Evolutionary conservation across 2,113 vertebrate species (phyloP).

Genomic region (Sinocyclocheilus anshuiensis): DNA sequence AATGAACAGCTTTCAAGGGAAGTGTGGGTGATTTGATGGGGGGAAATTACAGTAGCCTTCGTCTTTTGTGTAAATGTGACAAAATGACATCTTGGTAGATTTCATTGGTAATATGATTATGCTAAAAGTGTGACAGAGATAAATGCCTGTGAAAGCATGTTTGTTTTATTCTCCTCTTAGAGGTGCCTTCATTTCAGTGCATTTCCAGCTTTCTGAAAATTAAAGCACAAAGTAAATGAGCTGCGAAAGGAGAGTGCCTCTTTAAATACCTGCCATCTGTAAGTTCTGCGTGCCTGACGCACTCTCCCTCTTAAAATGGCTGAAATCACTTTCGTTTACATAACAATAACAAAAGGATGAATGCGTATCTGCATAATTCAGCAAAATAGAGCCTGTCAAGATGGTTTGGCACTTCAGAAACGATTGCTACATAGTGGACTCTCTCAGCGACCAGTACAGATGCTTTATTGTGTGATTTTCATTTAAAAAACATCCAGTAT

Average conservation of each 20-base stretch:
- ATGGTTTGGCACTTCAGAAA: neutral
- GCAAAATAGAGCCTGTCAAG: conserved; percentile 13
- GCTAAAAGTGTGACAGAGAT: conserved; percentile 21
- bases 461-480: neutral
- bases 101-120: conserved; percentile 17
- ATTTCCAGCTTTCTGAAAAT: conserved; percentile 11
- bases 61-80: conserved; percentile 36
- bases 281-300: neutral
- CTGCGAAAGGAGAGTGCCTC: conserved; percentile 33
- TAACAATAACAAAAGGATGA: conserved; percentile 23
- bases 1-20: conserved; percentile 2
- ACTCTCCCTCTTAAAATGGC: conserved; percentile 10
- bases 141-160: conserved; percentile 42
- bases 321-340: neutral
- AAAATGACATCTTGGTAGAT: conserved; percentile 10
- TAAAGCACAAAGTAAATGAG: conserved; percentile 35
- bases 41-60: neutral
- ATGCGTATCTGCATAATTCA: neutral
- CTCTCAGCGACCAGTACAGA: neutral
- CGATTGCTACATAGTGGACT: neutral
- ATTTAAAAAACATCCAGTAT: neutral
- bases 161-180: conserved; percentile 37
- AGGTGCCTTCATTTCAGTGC: conserved; percentile 28
- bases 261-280: conserved; percentile 37
- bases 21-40: neutral